Evolutionary conservation across 2,888 invertebrate species (phyloP), one percentile per base, ranked within the genome.

Genomic region (Stenodema calcarata): DNA sequence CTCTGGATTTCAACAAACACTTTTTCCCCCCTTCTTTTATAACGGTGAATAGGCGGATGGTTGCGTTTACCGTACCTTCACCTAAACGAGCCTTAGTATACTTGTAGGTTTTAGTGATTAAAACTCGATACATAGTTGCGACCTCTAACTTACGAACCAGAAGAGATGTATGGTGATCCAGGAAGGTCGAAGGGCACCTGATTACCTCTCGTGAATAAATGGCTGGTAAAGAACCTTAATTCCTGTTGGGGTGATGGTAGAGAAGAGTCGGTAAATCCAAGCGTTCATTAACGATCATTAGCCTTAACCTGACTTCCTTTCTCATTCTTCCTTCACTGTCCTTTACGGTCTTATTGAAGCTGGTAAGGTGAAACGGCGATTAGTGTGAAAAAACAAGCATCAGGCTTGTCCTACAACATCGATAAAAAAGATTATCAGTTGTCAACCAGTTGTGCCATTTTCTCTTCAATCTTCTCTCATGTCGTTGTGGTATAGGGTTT

Each of bases 281-380:
- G 73, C n/a, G 73, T 41, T 73, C 73, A 73, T 73, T 73, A 73
- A 28, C 73, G 35, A 73, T 73, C 73, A 41, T 73, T 73, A 73
- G 41, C 73, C 41, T 18, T 28, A 35, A 30, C 73, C 6, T 35
- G 35, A 18, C 30, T 41, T 73, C 41, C 41, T 30, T 35, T 18
- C n/a, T 9, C 35, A 41, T 30, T 30, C n/a, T 73, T 73, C n/a
- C n/a, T n/a, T n/a, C n/a, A n/a, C n/a, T n/a, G n/a, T 23, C 62
- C 18, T 12, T 27, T 62, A 9, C 27, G 23, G 18, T 62, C 27
- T 73, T n/a, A 73, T 73, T 73, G 73, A 35, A 30, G 73, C 35
- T 73, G 18, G 73, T 73, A 73, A 73, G 73, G 73, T 73, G 35
- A 73, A 73, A 73, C 73, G 30, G 73, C n/a, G 41, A 73, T 73